These are phyloP conservation scores for Carpatolechia fugitivella DNA, from an alignment of 2,888 invertebrate genomes.

Conservation along the genomic window DNA sequence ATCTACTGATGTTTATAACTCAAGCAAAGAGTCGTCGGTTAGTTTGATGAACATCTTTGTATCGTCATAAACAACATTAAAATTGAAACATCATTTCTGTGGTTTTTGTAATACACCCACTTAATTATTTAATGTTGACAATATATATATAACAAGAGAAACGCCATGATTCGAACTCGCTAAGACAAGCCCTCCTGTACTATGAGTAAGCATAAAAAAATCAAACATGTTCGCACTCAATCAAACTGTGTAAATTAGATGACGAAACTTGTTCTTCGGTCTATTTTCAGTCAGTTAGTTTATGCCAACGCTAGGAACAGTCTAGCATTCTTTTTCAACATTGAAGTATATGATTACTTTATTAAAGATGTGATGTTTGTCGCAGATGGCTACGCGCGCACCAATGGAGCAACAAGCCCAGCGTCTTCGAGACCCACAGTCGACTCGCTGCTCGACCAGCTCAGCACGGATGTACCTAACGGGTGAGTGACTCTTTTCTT, in stretches of 20 bases:
- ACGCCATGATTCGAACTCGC: no score
- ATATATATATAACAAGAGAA: no score
- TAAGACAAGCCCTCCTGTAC: no score
- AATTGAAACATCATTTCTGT: no score
- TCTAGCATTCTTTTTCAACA: not conserved
- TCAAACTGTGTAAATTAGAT: not conserved
- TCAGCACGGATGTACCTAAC: conserved; percentile 87
- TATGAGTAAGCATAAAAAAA: not conserved
- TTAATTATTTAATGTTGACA: no score
- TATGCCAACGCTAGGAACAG: not conserved
- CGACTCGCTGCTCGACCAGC: conserved; percentile 93
- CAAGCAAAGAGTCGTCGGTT: no score
- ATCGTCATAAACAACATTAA: no score
- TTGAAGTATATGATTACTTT: not conserved
- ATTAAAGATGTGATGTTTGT: conserved; percentile 14
- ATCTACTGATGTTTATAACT: no score
- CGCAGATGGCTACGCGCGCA: conserved; percentile 63
- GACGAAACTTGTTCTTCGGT: not conserved
- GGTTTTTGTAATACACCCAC: no score
- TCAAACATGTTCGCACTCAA: not conserved
- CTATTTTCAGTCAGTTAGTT: not conserved
- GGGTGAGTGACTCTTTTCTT: conserved; percentile 77
- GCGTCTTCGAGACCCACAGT: conserved; percentile 85
- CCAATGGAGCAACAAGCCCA: conserved; percentile 71
- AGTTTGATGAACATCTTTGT: no score